Evolutionary conservation across 2,888 invertebrate species (phyloP).

Genomic region (Heliconius cydno): DNA sequence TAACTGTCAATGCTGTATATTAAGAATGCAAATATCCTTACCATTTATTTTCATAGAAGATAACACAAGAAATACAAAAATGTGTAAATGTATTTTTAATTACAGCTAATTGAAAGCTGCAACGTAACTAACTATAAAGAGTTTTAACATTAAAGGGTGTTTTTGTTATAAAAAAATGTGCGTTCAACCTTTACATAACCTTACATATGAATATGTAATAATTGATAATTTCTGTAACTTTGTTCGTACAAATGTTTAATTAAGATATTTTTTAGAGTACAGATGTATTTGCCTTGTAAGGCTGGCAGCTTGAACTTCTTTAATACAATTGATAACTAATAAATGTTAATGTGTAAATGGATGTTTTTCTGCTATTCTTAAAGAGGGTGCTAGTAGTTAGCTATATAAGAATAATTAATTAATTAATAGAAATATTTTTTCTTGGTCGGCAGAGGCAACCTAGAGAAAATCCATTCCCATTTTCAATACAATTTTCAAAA

Average conservation of each 20-base stretch:
- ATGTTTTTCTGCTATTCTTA: background rate
- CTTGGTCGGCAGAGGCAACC: too few species aligned
- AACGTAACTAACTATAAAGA: background rate
- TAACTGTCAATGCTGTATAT: background rate
- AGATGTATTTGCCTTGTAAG: slow-evolving; percentile 20
- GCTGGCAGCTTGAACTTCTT: background rate
- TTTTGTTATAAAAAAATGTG: slow-evolving; percentile 10
- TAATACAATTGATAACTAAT: slow-evolving; percentile 7
- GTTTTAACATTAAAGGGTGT: slow-evolving; percentile 4
- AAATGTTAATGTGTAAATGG: background rate
- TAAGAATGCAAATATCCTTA: background rate
- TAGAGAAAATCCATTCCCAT: too few species aligned
- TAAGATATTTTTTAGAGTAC: slow-evolving; percentile 24
- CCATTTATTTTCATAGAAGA: slow-evolving; percentile 14
- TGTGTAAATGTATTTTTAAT: slow-evolving; percentile 12
- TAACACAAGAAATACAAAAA: slow-evolving; percentile 13
- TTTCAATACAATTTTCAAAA: too few species aligned
- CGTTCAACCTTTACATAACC: slow-evolving; percentile 27
- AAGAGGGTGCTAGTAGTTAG: too few species aligned
- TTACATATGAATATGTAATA: slow-evolving; percentile 30
- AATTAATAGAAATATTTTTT: too few species aligned
- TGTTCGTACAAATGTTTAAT: slow-evolving; percentile 27
- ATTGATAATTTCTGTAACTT: slow-evolving; percentile 28
- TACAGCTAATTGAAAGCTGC: slow-evolving; percentile 6
- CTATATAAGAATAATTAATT: background rate